Base-by-base conservation (phyloP, 2,888 invertebrate genomes). In the Lycocerus yunnanus region DNA sequence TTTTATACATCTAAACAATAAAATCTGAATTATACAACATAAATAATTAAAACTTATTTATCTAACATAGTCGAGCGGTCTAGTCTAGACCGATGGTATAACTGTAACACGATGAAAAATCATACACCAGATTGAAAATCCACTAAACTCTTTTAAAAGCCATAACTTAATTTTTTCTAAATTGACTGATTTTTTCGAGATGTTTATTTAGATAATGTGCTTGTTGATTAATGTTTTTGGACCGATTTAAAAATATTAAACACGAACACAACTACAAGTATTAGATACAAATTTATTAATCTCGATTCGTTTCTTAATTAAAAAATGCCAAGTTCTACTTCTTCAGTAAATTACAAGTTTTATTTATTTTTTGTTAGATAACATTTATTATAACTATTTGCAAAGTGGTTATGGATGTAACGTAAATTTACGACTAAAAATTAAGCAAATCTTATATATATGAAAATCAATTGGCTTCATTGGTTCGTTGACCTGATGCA, bases 401-500 rank as follows among this genome's bases (percentile, higher is more conserved):
- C 13, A 18, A 63, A 18, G 61, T 63, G 61, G 61, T 63, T 63
- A 63, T 63, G 16, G 61, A 63, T 63, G 16, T 63, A 63, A 13
- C 13, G 61, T 63, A 63, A 63, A 63, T 63, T 63, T 63, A 63
- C 18, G 61, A 63, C 16, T 63, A 9, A 63, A 63, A 63, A n/a
- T 63, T 18, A 18, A n/a, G 18, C 20, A 63, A 14, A 63, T 63
- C 18, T 63, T 18, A 63, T 43, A n/a, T 21, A 21, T 21, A 43
- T n/a, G 43, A 43, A 43, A 43, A 43, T n/a, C 43, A 43, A 43
- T 43, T 43, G 43, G 43, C 43, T 43, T n/a, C 66, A 10, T 43
- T 13, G 21, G 73, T 73, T 73, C 73, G 16, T 70, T 67, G 69
- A 73, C 63, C 72, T 69, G 43, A 27, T 67, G 66, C 60, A 71